Evolutionary conservation across 2,888 invertebrate genomes (phyloP), one percentile per base, ranked within the genome.

Genomic region (Idaea biselata): DNA sequence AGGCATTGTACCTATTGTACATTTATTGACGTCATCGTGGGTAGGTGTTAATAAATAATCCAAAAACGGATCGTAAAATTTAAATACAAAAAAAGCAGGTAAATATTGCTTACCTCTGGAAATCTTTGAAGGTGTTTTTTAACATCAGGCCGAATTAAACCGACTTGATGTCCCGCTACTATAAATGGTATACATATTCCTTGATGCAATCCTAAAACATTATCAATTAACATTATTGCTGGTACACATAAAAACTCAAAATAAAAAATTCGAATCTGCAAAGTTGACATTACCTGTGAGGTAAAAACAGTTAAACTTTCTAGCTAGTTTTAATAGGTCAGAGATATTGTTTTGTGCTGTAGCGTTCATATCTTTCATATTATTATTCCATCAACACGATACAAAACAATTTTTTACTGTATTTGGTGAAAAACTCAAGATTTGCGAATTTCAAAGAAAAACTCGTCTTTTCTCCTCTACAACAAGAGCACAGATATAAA

Each of bases 261-360:
- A 73, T 67, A 64, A 58, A 67, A 61, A 64, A 65, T 62, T 70
- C 60, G 69, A 66, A 58, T 58, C 57, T 32, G 33, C 11, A 59
- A 54, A 18, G 16, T 33, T 55, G 17, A 55, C n/a, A 67, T 68
- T 82, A 97, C 97, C 97, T 94, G 96, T 94, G 93, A 97, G 89
- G 89, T 97, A 97, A 89, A 97, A 97, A 93, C 96, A 96, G 93
- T 97, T 97, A 91, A 97, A 97, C 93, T 96, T 96, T 85, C 96
- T 95, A 67, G 97, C 97, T 86, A 97, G 94, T 92, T 95, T 95
- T 81, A 97, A 91, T 80, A 97, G 93, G 77, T 91, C 91, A 59
- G 91, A 92, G 82, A 88, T 85, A 70, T 86, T 88, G 73, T 85
- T 89, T 78, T 87, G 87, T 72, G 84, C 77, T 73, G 83, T 76